Evolutionary conservation across 2,888 invertebrate species (phyloP).

Genomic region (Trypoxylon attenuatum): DNA sequence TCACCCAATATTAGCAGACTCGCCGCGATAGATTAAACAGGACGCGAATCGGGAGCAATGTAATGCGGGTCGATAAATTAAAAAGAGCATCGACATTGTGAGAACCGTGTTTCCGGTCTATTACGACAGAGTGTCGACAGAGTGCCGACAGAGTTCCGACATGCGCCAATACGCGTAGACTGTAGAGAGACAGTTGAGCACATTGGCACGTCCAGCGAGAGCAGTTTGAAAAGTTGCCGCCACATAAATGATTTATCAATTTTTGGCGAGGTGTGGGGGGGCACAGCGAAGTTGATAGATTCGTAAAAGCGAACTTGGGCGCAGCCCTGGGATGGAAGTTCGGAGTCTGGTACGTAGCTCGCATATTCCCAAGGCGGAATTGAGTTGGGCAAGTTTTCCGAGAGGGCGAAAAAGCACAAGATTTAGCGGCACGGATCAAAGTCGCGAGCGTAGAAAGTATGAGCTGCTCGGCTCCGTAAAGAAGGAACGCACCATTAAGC

Average conservation of each 20-base stretch:
- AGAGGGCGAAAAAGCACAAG: constrained; percentile 5
- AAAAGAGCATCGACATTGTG: background rate
- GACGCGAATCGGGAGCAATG: no score
- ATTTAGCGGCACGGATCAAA: constrained; percentile 27
- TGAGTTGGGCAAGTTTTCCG: constrained; percentile 45
- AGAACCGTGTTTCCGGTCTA: background rate
- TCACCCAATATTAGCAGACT: background rate
- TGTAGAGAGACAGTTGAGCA: background rate
- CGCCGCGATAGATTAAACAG: background rate
- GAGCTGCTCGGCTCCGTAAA: constrained; percentile 20
- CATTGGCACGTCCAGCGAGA: background rate
- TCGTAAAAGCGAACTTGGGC: constrained; percentile 23
- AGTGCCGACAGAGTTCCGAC: no score
- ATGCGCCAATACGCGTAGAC: background rate
- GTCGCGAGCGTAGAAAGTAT: constrained; percentile 36
- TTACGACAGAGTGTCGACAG: no score
- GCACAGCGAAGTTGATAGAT: constrained; percentile 35
- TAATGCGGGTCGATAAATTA: background rate
- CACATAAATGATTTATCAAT: constrained; percentile 32
- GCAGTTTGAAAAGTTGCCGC: constrained; percentile 14
- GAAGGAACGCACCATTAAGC: constrained; percentile 33
- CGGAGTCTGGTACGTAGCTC: constrained; percentile 27
- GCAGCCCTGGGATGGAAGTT: constrained; percentile 25
- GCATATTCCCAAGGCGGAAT: constrained; percentile 37
- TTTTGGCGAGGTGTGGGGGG: constrained; percentile 2